Evolutionary conservation across 2,888 invertebrate species (phyloP).

Genomic region (Lumbricus terrestris): DNA sequence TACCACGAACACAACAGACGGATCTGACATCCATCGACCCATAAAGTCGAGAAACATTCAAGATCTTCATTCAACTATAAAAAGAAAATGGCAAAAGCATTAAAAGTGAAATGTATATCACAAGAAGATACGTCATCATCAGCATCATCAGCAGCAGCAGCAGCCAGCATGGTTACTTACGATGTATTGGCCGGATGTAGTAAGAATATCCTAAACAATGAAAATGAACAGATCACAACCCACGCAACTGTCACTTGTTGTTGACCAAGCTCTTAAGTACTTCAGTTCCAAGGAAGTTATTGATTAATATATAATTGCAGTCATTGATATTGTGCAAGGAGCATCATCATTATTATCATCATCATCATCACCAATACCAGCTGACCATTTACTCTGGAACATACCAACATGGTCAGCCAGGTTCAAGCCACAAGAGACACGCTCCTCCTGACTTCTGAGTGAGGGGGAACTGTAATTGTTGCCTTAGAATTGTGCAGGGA

Average conservation of each 20-base stretch:
- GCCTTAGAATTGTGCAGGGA: background rate
- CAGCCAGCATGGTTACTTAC: background rate
- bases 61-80: background rate
- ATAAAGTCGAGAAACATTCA: background rate
- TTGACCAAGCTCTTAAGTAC: background rate
- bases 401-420: background rate
- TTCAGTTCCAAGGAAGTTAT: background rate
- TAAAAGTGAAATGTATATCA: background rate
- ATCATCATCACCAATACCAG: background rate
- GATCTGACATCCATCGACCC: background rate
- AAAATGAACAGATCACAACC: slow-evolving; percentile 9
- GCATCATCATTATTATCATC: background rate
- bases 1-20: background rate
- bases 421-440: background rate
- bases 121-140: background rate
- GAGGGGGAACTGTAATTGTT: background rate
- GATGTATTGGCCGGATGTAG: background rate
- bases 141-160: background rate
- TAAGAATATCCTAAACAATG: slow-evolving; percentile 5
- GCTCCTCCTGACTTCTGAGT: background rate
- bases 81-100: background rate
- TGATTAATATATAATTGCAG: no score
- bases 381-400: background rate
- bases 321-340: background rate
- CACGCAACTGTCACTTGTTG: background rate